phyloP scores from a whole-genome alignment of 2,113 vertebrate genomes.

The Salvelinus namaycush region DNA sequence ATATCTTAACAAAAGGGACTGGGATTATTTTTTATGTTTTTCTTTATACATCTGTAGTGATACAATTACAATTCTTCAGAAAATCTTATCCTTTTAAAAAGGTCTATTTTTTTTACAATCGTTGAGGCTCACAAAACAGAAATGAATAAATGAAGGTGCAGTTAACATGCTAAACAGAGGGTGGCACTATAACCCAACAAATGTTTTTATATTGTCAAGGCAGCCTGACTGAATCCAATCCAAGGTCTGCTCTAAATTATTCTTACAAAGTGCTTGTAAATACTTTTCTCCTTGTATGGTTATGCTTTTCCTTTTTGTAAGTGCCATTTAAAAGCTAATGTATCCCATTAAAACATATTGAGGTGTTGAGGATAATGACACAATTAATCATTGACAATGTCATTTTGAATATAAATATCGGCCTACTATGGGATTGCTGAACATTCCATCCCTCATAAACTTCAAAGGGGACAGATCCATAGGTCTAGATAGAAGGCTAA shows the following conservation, averaged over 20 bases:
- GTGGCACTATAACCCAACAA: conserved; percentile 74
- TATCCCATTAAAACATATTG: conserved; percentile 72
- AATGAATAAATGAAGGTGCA: conserved; percentile 2
- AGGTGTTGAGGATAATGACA: conserved; percentile 56
- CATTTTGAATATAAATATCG: background rate
- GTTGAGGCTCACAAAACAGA: too few species aligned
- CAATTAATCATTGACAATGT: conserved; percentile 25
- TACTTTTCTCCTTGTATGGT: conserved; percentile 80
- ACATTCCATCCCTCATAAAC: conserved; percentile 53
- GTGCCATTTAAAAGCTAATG: conserved; percentile 79
- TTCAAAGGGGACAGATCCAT: conserved; percentile 57
- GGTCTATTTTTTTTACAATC: too few species aligned
- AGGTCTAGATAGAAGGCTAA: conserved; percentile 19
- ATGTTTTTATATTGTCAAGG: conserved; percentile 49
- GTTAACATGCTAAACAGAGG: conserved; percentile 54
- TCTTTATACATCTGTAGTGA: background rate
- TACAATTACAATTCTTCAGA: background rate
- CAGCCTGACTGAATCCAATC: conserved; percentile 67
- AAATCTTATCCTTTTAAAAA: background rate
- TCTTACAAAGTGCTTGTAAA: conserved; percentile 77
- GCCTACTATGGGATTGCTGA: conserved; percentile 21
- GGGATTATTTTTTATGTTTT: background rate
- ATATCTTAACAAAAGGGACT: conserved; percentile 43
- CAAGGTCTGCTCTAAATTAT: conserved; percentile 80
- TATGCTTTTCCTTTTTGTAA: conserved; percentile 79